Conservation (phyloP, 2,113 vertebrate genomes). For the Lucifuga dentata region DNA sequence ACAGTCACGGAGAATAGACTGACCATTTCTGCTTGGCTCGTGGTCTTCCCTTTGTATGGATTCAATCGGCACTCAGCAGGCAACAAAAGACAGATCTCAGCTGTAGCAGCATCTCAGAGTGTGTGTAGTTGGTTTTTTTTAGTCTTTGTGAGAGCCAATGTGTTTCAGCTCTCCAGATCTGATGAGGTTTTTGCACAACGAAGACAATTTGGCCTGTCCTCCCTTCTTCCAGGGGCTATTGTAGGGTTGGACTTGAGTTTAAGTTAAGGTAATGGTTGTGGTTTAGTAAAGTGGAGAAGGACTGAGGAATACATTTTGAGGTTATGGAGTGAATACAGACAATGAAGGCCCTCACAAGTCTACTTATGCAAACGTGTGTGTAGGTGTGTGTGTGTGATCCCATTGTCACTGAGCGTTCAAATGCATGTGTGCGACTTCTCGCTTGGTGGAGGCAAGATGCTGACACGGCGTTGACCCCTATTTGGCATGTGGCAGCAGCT, state of each 20-base stretch:
- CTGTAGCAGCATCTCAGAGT: no score
- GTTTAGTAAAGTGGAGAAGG: conserved; percentile 25
- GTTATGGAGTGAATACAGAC: conserved; percentile 7
- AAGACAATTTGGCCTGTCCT: conserved; percentile 25
- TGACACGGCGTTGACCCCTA: conserved; percentile 60
- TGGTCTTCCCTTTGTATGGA: background rate
- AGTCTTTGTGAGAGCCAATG: background rate
- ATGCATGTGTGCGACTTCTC: conserved; percentile 8
- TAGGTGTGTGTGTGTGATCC: conserved; percentile 1
- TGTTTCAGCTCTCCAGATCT: background rate
- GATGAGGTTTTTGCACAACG: background rate
- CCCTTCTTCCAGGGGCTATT: conserved; percentile 34
- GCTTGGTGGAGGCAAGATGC: conserved; percentile 48
- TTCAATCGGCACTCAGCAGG: background rate
- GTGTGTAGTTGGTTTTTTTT: no score
- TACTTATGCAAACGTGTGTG: conserved; percentile 14
- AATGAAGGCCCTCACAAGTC: conserved; percentile 1
- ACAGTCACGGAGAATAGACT: no score
- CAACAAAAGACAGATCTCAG: background rate
- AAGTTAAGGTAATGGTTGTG: conserved; percentile 46
- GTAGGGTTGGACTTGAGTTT: conserved; percentile 20
- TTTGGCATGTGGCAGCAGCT: conserved; percentile 57
- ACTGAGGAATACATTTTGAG: conserved; percentile 21
- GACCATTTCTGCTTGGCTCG: background rate
- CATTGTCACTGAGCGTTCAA: background rate